phyloP scores from a whole-genome alignment of 2,888 invertebrate genomes.

The Pristionchus japonicus region DNA sequence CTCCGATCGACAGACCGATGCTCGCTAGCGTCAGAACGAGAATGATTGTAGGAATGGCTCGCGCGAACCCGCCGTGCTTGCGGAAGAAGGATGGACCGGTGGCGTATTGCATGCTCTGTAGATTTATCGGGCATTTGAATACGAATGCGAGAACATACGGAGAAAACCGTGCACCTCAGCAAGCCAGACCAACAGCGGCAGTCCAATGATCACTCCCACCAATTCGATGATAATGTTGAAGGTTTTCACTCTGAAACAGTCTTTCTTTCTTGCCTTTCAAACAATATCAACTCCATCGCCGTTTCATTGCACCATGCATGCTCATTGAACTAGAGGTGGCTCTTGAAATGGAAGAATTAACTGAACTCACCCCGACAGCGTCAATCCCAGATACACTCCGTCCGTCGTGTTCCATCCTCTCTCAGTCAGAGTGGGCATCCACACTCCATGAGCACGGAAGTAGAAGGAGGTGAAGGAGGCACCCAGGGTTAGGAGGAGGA shows the following conservation, averaged over 20 bases:
- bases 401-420: neutral
- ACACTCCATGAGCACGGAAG: neutral
- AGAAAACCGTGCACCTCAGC: neutral
- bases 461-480: slow-evolving; percentile 17
- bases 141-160: neutral
- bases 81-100: slow-evolving; percentile 21
- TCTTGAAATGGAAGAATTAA: neutral
- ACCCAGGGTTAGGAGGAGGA: neutral
- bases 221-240: slow-evolving; percentile 14
- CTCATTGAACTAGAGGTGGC: neutral
- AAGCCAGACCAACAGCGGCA: slow-evolving; percentile 2
- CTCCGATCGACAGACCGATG: neutral
- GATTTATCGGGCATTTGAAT: neutral
- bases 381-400: slow-evolving; percentile 2
- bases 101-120: slow-evolving; percentile 7
- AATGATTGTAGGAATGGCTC: neutral
- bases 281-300: neutral
- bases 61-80: neutral
- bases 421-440: neutral
- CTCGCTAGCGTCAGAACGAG: neutral
- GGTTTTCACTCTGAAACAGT: neutral
- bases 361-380: neutral
- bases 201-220: neutral
- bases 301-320: neutral
- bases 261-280: neutral